Evolutionary conservation across 2,113 vertebrate species (phyloP).

Genomic region (Parus major): DNA sequence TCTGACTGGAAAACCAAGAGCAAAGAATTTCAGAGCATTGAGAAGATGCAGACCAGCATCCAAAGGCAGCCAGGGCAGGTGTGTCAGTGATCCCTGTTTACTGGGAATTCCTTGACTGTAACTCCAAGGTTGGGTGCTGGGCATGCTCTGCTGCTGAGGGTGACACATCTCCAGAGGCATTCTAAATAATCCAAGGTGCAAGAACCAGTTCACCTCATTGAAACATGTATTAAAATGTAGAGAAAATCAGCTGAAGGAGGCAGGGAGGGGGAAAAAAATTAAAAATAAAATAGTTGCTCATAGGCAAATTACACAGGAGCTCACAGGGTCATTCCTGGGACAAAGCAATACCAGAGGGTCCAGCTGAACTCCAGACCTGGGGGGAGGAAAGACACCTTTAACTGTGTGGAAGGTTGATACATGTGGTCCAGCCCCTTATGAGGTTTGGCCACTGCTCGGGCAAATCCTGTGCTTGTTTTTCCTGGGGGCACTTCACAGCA

Average conservation of each 20-base stretch:
- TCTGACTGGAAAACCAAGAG: background rate
- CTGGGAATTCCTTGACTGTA: background rate
- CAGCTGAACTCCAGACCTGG: background rate
- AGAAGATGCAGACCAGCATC: background rate
- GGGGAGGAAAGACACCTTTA: background rate
- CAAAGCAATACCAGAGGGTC: background rate
- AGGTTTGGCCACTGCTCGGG: background rate
- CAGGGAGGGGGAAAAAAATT: no score
- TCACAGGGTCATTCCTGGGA: background rate
- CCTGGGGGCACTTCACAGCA: background rate
- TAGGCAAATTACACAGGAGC: background rate
- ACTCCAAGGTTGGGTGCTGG: background rate
- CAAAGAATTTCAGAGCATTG: background rate
- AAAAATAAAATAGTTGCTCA: background rate
- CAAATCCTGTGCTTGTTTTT: background rate
- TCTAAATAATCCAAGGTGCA: background rate
- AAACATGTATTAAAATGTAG: background rate
- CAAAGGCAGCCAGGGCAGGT: background rate
- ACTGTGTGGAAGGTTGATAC: background rate
- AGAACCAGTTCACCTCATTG: background rate
- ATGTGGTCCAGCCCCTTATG: background rate
- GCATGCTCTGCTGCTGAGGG: background rate
- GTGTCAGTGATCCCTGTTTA: background rate
- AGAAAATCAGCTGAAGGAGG: background rate
- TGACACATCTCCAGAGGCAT: background rate